phyloP scores from a whole-genome alignment of 1,140 invertebrate genomes.

The Palaemon carinicauda region DNA sequence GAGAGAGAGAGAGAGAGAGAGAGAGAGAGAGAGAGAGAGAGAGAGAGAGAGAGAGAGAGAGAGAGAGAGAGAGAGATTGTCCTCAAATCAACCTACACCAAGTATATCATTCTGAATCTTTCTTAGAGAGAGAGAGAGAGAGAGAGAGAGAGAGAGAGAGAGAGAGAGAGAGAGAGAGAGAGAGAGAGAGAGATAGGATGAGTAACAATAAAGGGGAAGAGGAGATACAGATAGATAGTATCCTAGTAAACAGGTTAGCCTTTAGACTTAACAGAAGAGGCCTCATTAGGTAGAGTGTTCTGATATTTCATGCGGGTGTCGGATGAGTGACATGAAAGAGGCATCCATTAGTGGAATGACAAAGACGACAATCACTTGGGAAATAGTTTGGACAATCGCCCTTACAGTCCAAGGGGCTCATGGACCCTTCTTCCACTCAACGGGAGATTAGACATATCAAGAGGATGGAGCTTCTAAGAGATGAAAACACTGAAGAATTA shows the following conservation, averaged over 20 bases:
- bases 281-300: constrained; percentile 44
- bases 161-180: not conserved
- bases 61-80: not conserved
- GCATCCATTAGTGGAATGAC: not conserved
- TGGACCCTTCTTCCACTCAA: not conserved
- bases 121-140: not conserved
- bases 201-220: not conserved
- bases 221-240: not conserved
- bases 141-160: not conserved
- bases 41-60: not conserved
- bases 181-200: not conserved
- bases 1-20: not conserved
- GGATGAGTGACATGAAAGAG: not conserved
- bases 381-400: not conserved
- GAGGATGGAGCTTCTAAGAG: not conserved
- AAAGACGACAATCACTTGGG: not conserved
- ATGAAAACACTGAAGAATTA: not conserved
- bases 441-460: constrained; percentile 5
- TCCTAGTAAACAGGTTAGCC: constrained; percentile 32
- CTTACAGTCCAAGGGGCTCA: not conserved
- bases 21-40: not conserved
- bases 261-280: constrained; percentile 1
- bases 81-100: not conserved
- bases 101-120: not conserved
- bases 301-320: constrained; percentile 42